Conservation (phyloP, 2,113 vertebrate genomes). For the Sitta europaea region DNA sequence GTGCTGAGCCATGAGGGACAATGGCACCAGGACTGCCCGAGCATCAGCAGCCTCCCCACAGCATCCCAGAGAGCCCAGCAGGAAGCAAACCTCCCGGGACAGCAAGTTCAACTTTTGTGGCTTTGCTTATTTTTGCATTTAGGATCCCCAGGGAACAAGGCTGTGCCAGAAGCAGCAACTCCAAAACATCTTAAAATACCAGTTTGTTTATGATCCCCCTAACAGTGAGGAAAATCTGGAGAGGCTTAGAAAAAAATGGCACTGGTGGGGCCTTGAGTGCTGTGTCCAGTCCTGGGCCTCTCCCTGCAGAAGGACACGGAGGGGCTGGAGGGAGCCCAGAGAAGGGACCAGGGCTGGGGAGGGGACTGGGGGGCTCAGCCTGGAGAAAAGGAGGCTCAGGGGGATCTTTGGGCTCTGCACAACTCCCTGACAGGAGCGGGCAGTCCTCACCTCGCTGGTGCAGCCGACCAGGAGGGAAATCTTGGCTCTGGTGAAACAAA, state of each 20-base stretch:
- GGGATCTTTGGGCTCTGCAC: background rate
- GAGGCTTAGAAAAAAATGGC: background rate
- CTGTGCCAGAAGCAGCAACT: background rate
- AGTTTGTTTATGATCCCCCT: background rate
- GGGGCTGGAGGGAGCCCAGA: background rate
- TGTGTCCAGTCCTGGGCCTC: background rate
- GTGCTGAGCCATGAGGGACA: background rate
- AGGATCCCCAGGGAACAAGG: background rate
- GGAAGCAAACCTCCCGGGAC: background rate
- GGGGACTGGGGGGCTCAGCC: background rate
- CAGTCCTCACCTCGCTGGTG: rapidly evolving
- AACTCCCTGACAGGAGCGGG: background rate
- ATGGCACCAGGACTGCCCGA: rapidly evolving
- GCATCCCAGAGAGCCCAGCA: background rate
- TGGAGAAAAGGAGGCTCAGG: background rate
- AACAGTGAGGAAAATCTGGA: background rate
- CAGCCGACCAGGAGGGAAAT: background rate
- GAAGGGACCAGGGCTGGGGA: background rate
- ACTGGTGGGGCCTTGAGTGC: background rate
- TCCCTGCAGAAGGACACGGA: background rate
- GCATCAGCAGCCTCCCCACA: background rate
- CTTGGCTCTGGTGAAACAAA: background rate
- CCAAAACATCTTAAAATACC: background rate
- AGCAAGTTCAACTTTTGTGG: background rate
- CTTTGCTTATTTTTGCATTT: background rate